Conservation (phyloP, 2,888 invertebrate genomes). For the Athalia rosae region DNA sequence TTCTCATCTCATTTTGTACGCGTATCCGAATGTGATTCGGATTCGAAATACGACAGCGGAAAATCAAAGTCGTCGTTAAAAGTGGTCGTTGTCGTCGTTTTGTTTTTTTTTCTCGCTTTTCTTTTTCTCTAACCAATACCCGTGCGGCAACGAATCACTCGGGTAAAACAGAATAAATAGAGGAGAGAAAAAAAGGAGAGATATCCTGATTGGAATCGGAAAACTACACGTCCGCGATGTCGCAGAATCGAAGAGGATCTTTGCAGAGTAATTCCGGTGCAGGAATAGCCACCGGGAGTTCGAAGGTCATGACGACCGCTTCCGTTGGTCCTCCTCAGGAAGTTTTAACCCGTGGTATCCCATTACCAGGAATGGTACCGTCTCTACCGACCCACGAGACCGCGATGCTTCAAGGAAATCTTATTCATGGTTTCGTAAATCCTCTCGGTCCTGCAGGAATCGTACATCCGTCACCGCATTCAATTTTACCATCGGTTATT, state of each 20-base stretch:
- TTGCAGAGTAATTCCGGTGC: conserved; percentile 58
- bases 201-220: neutral
- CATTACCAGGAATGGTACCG: conserved; percentile 69
- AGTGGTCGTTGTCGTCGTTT: too few relatives aligned
- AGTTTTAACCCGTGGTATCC: conserved; percentile 66
- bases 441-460: conserved; percentile 67
- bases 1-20: too few relatives aligned
- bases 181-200: neutral
- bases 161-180: neutral
- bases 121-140: too few relatives aligned
- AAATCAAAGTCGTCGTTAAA: too few relatives aligned
- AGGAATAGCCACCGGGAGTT: conserved; percentile 60
- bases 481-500: conserved; percentile 30
- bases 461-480: conserved; percentile 53
- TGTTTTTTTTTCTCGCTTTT: too few relatives aligned
- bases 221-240: conserved; percentile 45
- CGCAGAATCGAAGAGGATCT: conserved; percentile 62
- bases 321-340: conserved; percentile 59
- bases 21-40: too few relatives aligned
- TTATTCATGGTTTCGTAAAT: conserved; percentile 69
- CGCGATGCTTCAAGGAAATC: conserved; percentile 61
- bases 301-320: conserved; percentile 47
- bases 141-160: too few relatives aligned
- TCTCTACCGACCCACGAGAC: conserved; percentile 52
- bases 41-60: too few relatives aligned